These are phyloP conservation scores for Chelon labrosus DNA, from an alignment of 2,797 vertebrate species.

Conservation along the genomic window DNA sequence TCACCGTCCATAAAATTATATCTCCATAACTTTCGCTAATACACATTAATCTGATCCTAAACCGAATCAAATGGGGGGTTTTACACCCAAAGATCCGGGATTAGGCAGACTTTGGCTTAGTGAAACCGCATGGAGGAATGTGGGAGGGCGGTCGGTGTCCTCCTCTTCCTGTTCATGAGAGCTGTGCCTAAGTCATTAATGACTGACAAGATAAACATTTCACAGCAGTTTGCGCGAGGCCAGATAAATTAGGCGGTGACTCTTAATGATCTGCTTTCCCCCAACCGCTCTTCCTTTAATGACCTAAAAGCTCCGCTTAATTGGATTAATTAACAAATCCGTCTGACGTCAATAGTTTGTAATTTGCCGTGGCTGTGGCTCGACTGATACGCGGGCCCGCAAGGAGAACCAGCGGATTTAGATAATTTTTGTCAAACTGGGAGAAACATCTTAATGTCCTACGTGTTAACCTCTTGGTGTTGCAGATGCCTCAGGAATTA, in stretches of 20 bases:
- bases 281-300: constrained; percentile 73
- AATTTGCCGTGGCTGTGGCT: constrained; percentile 64
- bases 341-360: constrained; percentile 74
- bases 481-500: constrained; percentile 69
- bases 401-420: constrained; percentile 44
- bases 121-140: constrained; percentile 70
- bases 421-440: constrained; percentile 37
- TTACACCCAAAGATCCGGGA: constrained; percentile 78
- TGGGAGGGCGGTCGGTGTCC: constrained; percentile 48
- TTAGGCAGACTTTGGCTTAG: constrained; percentile 75
- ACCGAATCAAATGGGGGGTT: constrained; percentile 79
- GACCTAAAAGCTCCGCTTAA: constrained; percentile 75
- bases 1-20: constrained; percentile 56
- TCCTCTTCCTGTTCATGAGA: constrained; percentile 62
- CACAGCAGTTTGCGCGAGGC: constrained; percentile 73
- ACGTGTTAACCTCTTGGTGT: constrained; percentile 34
- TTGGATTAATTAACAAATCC: constrained; percentile 84
- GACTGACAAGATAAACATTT: constrained; percentile 79
- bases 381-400: constrained; percentile 59
- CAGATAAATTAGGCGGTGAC: constrained; percentile 68
- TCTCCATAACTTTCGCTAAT: constrained; percentile 73
- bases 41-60: constrained; percentile 79
- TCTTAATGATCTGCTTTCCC: constrained; percentile 71
- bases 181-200: constrained; percentile 66
- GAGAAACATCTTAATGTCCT: constrained; percentile 15